Conservation (phyloP, 2,113 vertebrate genomes). For the Podilymbus podiceps region DNA sequence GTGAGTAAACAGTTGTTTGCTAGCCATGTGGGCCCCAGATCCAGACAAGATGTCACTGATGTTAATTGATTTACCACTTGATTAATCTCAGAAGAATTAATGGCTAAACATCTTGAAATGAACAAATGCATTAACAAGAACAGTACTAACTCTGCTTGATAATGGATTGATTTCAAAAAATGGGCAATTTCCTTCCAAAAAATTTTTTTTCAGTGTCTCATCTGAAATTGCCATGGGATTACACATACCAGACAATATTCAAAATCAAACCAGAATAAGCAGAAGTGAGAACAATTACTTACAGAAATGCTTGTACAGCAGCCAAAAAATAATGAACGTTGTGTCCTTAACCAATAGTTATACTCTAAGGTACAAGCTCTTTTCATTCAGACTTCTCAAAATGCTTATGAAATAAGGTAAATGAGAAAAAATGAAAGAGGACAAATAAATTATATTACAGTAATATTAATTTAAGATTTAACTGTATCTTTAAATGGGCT, state of each 20-base stretch:
- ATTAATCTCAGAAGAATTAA: conserved; percentile 27
- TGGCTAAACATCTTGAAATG: conserved; percentile 4
- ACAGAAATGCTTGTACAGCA: background rate
- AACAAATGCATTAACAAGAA: background rate
- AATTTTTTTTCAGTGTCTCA: background rate
- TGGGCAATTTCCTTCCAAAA: background rate
- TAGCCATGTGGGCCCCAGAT: background rate
- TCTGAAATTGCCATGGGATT: background rate
- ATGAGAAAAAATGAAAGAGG: background rate
- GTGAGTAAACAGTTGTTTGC: background rate
- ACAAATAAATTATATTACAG: background rate
- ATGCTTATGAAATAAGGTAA: background rate
- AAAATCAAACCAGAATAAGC: conserved; percentile 5
- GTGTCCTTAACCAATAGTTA: background rate
- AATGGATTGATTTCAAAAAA: conserved; percentile 7
- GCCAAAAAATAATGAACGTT: background rate
- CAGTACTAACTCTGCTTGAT: background rate
- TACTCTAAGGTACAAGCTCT: background rate
- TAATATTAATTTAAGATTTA: background rate
- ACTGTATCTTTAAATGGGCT: background rate
- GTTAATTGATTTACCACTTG: background rate
- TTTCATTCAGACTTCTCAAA: background rate
- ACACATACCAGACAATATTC: background rate
- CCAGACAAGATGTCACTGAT: conserved; percentile 6
- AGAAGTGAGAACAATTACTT: background rate